Evolutionary conservation across 2,113 vertebrate species (phyloP), one percentile per base, ranked within the genome.

Genomic region (Cyphomyrus discorhynchus): DNA sequence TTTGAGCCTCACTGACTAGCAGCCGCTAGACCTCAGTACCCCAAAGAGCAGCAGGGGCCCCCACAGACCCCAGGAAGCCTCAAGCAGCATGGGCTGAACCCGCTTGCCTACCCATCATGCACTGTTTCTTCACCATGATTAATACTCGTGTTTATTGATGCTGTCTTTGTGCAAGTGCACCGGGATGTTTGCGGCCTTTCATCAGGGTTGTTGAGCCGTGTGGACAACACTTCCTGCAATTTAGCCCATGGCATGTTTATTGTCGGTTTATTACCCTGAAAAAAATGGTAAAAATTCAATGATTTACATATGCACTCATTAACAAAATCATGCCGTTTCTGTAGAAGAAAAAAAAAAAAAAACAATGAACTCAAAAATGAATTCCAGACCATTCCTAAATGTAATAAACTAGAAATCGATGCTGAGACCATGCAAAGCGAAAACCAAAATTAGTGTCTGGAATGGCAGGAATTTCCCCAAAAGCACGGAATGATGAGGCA

Each of bases 281-380:
- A 39, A 86, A 84, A 86, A 35, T 31, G 24, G 35, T 74, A n/a
- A 17, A 17, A 83, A 87, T 46, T n/a, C 52, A 27, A n/a, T 62
- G 46, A 91, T 82, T 86, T 88, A 88, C 83, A 90, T 90, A 84
- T 90, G 91, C 83, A 85, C 31, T 86, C 24, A 86, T 89, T 74
- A 66, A 85, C 70, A 35, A 86, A 50, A 86, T 53, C 53, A 80
- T 62, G 83, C 21, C 49, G 24, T 88, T 77, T 80, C 58, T 86
- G 42, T 52, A 27, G 56, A 49, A 53, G n/a, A 39, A 90, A 39
- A 90, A 0, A 39, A 90, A 77, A 39, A 70, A 35, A 39, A 42
- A 15, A 31, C 84, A 53, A 11, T 39, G 84, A 70, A 35, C 4
- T 90, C 46, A 56, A 86, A 47, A 88, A 87, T 50, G 19, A 53